phyloP scores from a whole-genome alignment of 2,113 vertebrate genomes.

The Lampris incognitus region DNA sequence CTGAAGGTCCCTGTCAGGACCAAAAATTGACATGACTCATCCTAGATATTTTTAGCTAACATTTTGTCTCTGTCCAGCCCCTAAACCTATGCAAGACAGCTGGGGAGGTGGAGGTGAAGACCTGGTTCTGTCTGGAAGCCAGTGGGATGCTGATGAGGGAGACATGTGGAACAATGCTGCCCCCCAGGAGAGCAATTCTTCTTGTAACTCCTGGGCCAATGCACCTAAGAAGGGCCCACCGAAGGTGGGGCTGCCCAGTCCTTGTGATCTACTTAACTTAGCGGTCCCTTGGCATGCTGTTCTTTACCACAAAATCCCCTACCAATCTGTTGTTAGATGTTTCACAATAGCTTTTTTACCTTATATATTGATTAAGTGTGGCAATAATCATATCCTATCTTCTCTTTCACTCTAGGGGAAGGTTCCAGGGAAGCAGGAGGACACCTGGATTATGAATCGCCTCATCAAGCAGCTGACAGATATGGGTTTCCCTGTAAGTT shows the following conservation, averaged over 20 bases:
- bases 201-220: conserved; percentile 94
- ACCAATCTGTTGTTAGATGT: neutral
- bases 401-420: conserved; percentile 78
- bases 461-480: conserved; percentile 98
- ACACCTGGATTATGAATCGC: conserved; percentile 95
- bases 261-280: neutral
- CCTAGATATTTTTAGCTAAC: neutral
- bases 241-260: conserved; percentile 81
- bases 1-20: neutral
- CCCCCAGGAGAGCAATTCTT: conserved; percentile 93
- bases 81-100: conserved; percentile 99
- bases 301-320: neutral
- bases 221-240: conserved; percentile 90
- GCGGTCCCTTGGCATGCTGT: neutral
- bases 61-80: conserved; percentile 80
- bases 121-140: conserved; percentile 84
- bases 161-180: conserved; percentile 94
- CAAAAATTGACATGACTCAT: neutral
- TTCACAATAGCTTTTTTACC: neutral
- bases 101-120: conserved; percentile 95
- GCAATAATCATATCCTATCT: neutral
- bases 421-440: conserved; percentile 92
- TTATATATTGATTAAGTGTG: neutral
- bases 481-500: conserved; percentile 98
- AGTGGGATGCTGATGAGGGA: conserved; percentile 95